Evolutionary conservation across 2,113 vertebrate species (phyloP).

Genomic region (Rhagologus leucostigma): DNA sequence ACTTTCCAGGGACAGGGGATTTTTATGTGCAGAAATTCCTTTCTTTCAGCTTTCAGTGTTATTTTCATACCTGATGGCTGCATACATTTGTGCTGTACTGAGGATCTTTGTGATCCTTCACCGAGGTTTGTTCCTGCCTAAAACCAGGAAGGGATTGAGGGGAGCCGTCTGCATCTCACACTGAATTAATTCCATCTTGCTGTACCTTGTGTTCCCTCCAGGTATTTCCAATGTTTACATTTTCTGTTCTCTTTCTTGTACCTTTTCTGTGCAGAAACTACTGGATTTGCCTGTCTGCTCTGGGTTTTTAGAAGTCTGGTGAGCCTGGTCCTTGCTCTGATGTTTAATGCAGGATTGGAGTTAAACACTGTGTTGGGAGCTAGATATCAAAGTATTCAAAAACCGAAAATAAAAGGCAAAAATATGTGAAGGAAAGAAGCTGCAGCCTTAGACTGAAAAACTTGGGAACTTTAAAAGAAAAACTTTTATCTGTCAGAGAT

Average conservation of each 20-base stretch:
- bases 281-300: neutral
- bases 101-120: neutral
- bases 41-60: neutral
- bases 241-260: neutral
- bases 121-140: neutral
- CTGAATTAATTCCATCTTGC: neutral
- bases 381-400: neutral
- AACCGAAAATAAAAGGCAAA: neutral
- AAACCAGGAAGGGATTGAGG: neutral
- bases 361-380: neutral
- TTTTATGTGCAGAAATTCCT: neutral
- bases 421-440: neutral
- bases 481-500: neutral
- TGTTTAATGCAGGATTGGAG: neutral
- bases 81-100: neutral
- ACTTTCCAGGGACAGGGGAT: neutral
- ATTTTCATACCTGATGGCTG: neutral
- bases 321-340: neutral
- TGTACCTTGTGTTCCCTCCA: neutral
- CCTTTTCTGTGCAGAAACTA: neutral
- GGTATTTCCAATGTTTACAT: neutral
- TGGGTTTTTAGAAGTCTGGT: neutral
- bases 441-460: neutral
- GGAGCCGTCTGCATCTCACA: neutral
- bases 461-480: neutral